Percentiles rank a stretch among this genome's conserved stretches.
These are phyloP conservation scores for Busseola fusca DNA, from an alignment of 2,888 invertebrate genomes.

Conservation along the genomic window DNA sequence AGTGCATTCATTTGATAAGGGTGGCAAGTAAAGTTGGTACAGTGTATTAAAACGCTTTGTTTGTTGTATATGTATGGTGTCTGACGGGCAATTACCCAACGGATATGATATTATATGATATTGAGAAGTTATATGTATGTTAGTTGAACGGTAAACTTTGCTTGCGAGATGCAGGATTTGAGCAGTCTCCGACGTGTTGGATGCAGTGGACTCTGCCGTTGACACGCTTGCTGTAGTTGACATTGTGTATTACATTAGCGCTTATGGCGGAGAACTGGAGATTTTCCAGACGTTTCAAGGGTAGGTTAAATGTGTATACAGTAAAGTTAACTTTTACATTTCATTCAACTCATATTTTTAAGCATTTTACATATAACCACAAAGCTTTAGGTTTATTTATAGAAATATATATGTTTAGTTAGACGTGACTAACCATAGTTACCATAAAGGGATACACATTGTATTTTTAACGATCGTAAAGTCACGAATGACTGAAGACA, in stretches of 20 bases:
- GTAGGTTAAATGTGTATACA: not conserved
- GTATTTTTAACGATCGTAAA: conserved; percentile 9
- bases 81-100: too few species aligned
- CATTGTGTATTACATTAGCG: not conserved
- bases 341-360: not conserved
- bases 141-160: too few species aligned
- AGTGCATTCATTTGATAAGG: not conserved
- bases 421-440: not conserved
- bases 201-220: not conserved
- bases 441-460: conserved; percentile 10
- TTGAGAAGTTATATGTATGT: too few species aligned
- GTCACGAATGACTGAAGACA: conserved; percentile 20
- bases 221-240: not conserved
- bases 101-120: too few species aligned
- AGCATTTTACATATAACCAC: not conserved
- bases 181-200: not conserved
- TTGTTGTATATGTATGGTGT: too few species aligned
- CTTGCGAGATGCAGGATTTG: too few species aligned
- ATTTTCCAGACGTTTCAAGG: not conserved
- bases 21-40: not conserved
- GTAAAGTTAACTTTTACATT: not conserved
- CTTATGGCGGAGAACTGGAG: not conserved
- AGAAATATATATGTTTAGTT: not conserved
- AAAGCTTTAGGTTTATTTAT: not conserved
- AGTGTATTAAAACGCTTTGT: not conserved